Percentiles rank a stretch among this genome's conserved stretches.
Evolutionary conservation across 1,140 invertebrate species (phyloP).

Genomic region (Melitaea cinxia): DNA sequence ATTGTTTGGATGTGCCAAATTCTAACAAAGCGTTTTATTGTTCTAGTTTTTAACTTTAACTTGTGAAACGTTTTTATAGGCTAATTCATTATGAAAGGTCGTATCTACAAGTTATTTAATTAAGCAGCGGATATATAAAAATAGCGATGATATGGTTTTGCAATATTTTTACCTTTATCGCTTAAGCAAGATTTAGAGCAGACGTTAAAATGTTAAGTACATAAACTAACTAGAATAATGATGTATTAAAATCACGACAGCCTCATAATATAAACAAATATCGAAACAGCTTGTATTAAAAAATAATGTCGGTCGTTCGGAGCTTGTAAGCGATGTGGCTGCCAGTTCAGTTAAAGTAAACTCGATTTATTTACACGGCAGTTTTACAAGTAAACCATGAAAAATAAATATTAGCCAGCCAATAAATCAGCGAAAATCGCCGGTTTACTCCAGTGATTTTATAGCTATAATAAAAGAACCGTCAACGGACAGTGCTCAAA

Average conservation of each 20-base stretch:
- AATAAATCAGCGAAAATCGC: constrained; percentile 74
- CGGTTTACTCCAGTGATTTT: constrained; percentile 66
- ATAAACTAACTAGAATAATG: constrained; percentile 48
- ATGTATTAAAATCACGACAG: constrained; percentile 53
- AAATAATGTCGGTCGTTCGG: constrained; percentile 32
- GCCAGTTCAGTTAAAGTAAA: constrained; percentile 47
- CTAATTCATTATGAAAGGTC: neutral
- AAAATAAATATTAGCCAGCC: constrained; percentile 74
- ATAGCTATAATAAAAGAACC: constrained; percentile 79
- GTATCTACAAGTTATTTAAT: neutral
- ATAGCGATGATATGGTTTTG: neutral
- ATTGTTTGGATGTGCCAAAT: constrained; percentile 48
- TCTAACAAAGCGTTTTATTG: constrained; percentile 22
- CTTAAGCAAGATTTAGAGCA: constrained; percentile 42
- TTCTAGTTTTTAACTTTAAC: neutral
- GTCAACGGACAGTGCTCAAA: constrained; percentile 67
- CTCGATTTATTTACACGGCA: constrained; percentile 53
- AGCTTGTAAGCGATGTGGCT: constrained; percentile 22
- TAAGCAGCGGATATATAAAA: neutral
- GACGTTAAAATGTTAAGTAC: constrained; percentile 67
- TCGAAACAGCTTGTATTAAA: constrained; percentile 41
- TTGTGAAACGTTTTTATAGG: constrained; percentile 1
- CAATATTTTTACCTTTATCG: neutral
- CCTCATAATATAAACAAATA: constrained; percentile 29
- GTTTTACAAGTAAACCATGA: constrained; percentile 66